These are phyloP conservation scores for Odontocerum albicorne DNA, from an alignment of 2,888 invertebrate genomes.

Conservation along the genomic window DNA sequence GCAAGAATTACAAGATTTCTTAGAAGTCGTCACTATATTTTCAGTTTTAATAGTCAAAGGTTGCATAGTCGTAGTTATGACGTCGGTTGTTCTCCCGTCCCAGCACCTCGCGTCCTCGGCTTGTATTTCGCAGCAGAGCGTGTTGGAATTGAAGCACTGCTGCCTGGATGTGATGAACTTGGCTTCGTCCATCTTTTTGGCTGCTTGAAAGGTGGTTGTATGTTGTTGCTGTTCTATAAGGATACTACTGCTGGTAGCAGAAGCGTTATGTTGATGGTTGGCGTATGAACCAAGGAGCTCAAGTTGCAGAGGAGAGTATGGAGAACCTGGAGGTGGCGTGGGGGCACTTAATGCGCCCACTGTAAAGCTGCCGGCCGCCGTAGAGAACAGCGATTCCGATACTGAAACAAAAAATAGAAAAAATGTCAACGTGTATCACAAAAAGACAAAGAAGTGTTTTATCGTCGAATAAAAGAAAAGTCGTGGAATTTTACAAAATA, in stretches of 20 bases:
- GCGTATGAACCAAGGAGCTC: constrained; percentile 63
- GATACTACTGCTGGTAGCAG: constrained; percentile 36
- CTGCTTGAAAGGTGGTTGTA: constrained; percentile 37
- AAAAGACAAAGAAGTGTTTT: not conserved
- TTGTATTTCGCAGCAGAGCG: constrained; percentile 36
- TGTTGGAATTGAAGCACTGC: constrained; percentile 36
- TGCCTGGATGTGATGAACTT: constrained; percentile 42
- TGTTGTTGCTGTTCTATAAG: constrained; percentile 42
- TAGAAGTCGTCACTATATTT: constrained; percentile 44
- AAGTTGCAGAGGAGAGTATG: constrained; percentile 67
- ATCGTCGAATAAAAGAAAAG: not conserved
- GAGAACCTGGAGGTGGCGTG: constrained; percentile 69
- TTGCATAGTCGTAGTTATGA: constrained; percentile 49
- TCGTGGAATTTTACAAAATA: not conserved
- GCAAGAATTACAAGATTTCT: constrained; percentile 53
- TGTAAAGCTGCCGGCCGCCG: constrained; percentile 61
- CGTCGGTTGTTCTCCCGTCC: constrained; percentile 39
- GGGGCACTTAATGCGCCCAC: constrained; percentile 61
- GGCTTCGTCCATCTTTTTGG: constrained; percentile 42
- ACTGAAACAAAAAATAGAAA: constrained; percentile 46
- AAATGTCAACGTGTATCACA: not conserved
- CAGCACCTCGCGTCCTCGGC: constrained; percentile 47
- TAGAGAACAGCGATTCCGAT: constrained; percentile 69
- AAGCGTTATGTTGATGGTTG: constrained; percentile 43
- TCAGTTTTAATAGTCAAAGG: constrained; percentile 57